Evolutionary conservation across 2,113 vertebrate species (phyloP).

Genomic region (Bombycilla garrulus): DNA sequence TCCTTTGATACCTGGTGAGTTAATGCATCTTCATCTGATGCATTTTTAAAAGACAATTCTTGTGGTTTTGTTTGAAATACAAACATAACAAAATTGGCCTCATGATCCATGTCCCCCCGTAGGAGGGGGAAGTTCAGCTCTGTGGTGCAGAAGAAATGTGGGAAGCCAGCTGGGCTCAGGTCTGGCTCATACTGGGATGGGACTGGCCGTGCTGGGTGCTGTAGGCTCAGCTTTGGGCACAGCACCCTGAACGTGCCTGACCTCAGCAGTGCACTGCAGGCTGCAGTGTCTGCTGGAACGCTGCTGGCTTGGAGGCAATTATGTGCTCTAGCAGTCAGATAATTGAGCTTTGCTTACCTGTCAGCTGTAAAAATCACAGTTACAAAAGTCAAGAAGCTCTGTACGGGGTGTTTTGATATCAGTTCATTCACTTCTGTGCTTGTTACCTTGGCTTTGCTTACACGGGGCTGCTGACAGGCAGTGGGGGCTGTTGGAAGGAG

Average conservation of each 20-base stretch:
- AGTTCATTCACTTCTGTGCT: neutral
- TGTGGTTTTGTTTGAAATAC: neutral
- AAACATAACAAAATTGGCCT: neutral
- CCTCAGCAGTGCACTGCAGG: neutral
- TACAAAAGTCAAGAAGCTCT: neutral
- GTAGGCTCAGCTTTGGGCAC: neutral
- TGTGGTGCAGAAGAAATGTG: neutral
- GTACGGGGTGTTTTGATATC: neutral
- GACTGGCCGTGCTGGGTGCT: neutral
- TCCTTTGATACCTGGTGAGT: neutral
- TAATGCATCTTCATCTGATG: neutral
- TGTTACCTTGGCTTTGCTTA: neutral
- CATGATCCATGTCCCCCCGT: rapidly evolving
- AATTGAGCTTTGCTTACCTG: neutral
- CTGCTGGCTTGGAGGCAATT: neutral
- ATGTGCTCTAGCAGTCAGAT: neutral
- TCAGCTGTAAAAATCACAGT: neutral
- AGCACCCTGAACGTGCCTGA: neutral
- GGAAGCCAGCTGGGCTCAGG: neutral
- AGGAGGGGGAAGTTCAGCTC: neutral
- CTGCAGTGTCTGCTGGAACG: neutral
- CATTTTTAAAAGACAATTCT: neutral
- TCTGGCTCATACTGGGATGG: neutral
- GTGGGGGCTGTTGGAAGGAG: neutral
- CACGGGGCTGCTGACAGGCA: neutral